A percentile compares a stretch with the other conserved stretches of the same genome.
Conservation (phyloP, 2,797 vertebrate species). For the Argya squamiceps region DNA sequence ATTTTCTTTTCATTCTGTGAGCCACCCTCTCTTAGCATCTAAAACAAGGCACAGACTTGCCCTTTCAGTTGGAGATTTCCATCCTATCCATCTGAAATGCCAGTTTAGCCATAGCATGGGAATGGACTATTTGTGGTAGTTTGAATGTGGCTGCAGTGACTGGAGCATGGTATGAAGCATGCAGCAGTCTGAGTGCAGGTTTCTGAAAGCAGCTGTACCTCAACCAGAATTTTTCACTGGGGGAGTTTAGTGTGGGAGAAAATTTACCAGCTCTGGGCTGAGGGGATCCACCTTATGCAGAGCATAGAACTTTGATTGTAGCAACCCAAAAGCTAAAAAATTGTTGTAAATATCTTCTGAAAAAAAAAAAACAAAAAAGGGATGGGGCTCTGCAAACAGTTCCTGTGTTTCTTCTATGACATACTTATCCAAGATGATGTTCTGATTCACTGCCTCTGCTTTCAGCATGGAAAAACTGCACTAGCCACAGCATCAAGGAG, state of each 20-base stretch:
- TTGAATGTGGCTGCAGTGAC: not conserved
- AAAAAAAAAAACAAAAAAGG: not conserved
- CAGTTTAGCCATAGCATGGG: not conserved
- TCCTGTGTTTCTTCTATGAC: not conserved
- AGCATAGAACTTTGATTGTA: not conserved
- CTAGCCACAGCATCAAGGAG: conserved; percentile 87
- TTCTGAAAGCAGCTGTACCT: not conserved
- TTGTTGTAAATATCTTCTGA: not conserved
- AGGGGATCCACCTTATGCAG: not conserved
- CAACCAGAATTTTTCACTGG: not conserved
- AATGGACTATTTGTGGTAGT: not conserved
- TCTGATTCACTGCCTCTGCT: not conserved
- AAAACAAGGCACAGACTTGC: not conserved
- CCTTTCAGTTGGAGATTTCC: not conserved
- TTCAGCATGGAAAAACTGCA: conserved; percentile 87
- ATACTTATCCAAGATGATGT: not conserved
- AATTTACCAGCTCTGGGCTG: not conserved
- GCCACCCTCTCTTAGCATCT: not conserved
- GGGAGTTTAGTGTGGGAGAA: not conserved
- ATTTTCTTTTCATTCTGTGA: not conserved
- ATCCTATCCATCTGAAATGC: not conserved
- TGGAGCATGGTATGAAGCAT: not conserved
- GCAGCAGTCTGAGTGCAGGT: not conserved
- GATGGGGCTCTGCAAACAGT: not conserved
- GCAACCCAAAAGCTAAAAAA: not conserved